Base-by-base conservation (phyloP, 64 coral and sea anemone genomes). In the Actinia tenebrosa region DNA sequence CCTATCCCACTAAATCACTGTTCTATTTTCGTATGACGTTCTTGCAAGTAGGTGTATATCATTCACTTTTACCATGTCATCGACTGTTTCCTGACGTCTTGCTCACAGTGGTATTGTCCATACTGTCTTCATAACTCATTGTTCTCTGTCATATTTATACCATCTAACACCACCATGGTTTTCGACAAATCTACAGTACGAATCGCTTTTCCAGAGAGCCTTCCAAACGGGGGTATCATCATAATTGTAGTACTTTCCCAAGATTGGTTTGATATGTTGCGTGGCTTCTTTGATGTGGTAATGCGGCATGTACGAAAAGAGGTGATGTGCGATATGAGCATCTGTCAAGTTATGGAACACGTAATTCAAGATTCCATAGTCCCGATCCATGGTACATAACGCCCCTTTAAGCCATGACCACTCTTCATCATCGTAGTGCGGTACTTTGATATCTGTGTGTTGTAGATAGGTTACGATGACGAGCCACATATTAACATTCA, bases 261-360 rank as follows among this genome's bases (percentile, higher is more conserved):
- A 56, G 1, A 97, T 86, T 0, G 94, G 94, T 62, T 97, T 97
- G 17, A 97, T 88, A 3, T 91, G 83, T 42, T 86, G 66, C 5
- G 94, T 97, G 5, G 94, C 94, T 47, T 97, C 94, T 11, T 83
- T 84, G 20, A 97, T 90, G 47, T 92, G 88, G 82, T 97, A 97
- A 56, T 97, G 94, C 17, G 94, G 91, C 94, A 97, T 97, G 20
- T 97, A 93, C 0, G 94, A 97, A 19, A 97, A 97, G 42, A 97
- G 44, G 13, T 97, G 94, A 45, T 97, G 94, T 0, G 68, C 89
- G 0, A 97, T 89, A 53, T 97, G 94, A 2, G 91, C 91, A 10
- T 97, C 94, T 13, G 94, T 93, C 6, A 97, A 87, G 23, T 93
- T 83, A 80, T 97, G 94, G 44, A 97, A 97, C 8, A 97, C 86